Evolutionary conservation across 2,797 vertebrate genomes (phyloP).

Genomic region (Poeciliopsis infans): DNA sequence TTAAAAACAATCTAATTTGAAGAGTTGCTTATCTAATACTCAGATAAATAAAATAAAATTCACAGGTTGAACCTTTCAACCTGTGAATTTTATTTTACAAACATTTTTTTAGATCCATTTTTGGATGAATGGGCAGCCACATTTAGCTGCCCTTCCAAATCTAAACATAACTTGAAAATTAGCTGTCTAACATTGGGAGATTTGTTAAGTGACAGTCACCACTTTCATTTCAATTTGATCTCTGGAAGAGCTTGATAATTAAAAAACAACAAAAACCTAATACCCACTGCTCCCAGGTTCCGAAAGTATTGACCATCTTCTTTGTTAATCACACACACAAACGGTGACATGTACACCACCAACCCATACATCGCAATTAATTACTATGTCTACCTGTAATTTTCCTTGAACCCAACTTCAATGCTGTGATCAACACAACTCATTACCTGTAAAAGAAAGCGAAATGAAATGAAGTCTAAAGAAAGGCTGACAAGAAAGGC

Average conservation of each 20-base stretch:
- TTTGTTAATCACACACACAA: slow-evolving; percentile 13
- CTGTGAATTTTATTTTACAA: background rate
- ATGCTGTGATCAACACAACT: slow-evolving; percentile 63
- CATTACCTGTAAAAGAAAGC: slow-evolving; percentile 52
- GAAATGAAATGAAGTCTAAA: slow-evolving; percentile 27
- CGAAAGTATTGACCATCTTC: slow-evolving; percentile 1
- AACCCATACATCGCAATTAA: slow-evolving; percentile 41
- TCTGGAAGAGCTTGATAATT: background rate
- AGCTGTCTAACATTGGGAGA: background rate
- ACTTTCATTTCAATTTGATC: background rate
- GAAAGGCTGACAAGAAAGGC: slow-evolving; percentile 24
- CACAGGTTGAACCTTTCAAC: background rate
- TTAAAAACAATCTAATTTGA: background rate
- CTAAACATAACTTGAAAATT: background rate
- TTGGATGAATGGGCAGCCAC: background rate
- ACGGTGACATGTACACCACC: slow-evolving; percentile 19
- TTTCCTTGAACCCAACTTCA: slow-evolving; percentile 58
- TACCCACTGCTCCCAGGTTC: slow-evolving; percentile 9
- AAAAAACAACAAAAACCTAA: too few species aligned
- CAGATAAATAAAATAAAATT: too few species aligned
- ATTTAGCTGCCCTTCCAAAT: background rate
- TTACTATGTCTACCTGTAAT: slow-evolving; percentile 66
- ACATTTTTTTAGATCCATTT: background rate
- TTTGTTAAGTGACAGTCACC: background rate
- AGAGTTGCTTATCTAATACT: background rate